These are phyloP conservation scores for Lagopus leucura DNA, from an alignment of 2,113 vertebrate species.

Conservation along the genomic window DNA sequence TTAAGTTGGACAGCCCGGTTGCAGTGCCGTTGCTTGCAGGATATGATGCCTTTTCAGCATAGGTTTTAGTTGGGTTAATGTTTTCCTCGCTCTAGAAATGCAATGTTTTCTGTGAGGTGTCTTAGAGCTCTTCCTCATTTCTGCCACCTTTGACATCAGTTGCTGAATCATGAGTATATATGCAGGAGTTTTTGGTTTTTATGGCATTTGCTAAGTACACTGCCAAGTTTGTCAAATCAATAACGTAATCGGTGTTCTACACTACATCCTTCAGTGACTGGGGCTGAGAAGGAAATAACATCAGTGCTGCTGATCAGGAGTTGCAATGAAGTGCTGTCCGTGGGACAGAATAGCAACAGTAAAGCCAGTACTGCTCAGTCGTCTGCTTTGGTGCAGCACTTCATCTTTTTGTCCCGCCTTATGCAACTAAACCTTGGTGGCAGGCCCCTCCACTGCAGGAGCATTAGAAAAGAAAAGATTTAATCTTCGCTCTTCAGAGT, in stretches of 20 bases:
- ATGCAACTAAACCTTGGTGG: background rate
- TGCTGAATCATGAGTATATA: background rate
- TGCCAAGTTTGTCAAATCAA: background rate
- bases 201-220: background rate
- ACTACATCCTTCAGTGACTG: background rate
- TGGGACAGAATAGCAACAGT: background rate
- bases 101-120: background rate
- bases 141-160: background rate
- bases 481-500: background rate
- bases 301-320: background rate
- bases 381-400: background rate
- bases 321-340: background rate
- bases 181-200: background rate
- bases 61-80: background rate
- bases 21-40: background rate
- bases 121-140: background rate
- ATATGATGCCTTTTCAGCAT: background rate
- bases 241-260: background rate
- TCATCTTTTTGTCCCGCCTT: background rate
- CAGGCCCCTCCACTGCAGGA: background rate
- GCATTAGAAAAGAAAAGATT: background rate
- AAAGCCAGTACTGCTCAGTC: background rate
- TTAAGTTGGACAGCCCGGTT: fast-evolving
- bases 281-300: background rate
- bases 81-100: background rate